These are phyloP conservation scores for Enteromius anoplus DNA, from an alignment of 2,797 vertebrate genomes.

Conservation along the genomic window DNA sequence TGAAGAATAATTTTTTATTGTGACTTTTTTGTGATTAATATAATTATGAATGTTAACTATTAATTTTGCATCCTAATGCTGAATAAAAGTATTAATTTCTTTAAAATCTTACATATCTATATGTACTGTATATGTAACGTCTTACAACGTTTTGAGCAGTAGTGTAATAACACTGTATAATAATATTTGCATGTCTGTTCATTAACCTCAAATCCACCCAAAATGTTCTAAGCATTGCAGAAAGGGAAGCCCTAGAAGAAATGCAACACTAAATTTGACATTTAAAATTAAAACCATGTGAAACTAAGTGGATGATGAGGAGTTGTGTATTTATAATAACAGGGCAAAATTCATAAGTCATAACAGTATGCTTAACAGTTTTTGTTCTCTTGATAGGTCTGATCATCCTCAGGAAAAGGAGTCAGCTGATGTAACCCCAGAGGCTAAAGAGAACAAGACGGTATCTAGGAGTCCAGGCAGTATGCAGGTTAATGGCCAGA, in stretches of 20 bases:
- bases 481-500: conserved; percentile 38
- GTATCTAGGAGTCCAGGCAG: neutral
- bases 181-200: conserved; percentile 15
- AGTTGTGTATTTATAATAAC: neutral
- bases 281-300: neutral
- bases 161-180: neutral
- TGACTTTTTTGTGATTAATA: neutral
- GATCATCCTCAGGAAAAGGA: conserved; percentile 10
- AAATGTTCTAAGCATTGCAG: neutral
- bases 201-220: neutral
- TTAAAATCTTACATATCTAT: neutral
- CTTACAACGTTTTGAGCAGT: neutral
- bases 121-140: neutral
- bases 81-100: neutral
- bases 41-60: neutral
- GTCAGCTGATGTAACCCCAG: conserved; percentile 6
- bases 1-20: neutral
- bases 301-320: neutral
- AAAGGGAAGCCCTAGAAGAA: neutral
- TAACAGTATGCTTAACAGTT: neutral
- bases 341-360: neutral
- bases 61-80: neutral
- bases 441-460: neutral
- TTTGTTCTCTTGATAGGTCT: conserved; percentile 15
- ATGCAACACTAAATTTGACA: neutral